Evolutionary conservation across 2,797 vertebrate genomes (phyloP).

Genomic region (Crax fasciolata): DNA sequence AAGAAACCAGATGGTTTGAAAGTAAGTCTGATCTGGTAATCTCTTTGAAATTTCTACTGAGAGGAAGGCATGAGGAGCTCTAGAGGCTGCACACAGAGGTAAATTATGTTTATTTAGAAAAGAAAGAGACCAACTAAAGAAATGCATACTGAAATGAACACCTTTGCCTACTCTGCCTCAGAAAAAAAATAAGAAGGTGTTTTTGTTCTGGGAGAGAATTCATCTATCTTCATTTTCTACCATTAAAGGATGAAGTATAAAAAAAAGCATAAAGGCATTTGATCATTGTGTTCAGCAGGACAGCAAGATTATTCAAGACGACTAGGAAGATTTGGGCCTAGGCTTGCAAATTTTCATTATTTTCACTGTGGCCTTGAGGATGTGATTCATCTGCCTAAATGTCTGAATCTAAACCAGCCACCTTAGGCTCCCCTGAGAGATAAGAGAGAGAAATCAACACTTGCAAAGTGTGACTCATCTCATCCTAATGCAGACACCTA

Average conservation of each 20-base stretch:
- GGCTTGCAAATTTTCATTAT: conserved; percentile 40
- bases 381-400: conserved; percentile 30
- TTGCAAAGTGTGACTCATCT: conserved; percentile 37
- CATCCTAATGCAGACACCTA: not conserved
- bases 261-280: not conserved
- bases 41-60: not conserved
- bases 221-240: not conserved
- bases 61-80: not conserved
- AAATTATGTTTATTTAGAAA: not conserved
- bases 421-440: conserved; percentile 39
- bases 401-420: conserved; percentile 46
- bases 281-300: not conserved
- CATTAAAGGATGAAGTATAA: conserved; percentile 6
- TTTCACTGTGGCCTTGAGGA: conserved; percentile 29
- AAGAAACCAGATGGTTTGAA: not conserved
- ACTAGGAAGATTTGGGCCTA: conserved; percentile 13
- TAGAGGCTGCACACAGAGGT: not conserved
- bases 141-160: not conserved
- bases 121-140: not conserved
- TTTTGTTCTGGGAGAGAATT: not conserved
- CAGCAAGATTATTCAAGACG: not conserved
- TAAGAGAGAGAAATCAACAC: conserved; percentile 14
- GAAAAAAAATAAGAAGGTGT: not conserved
- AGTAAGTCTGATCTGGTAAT: conserved; percentile 22
- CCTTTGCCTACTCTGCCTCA: not conserved